A percentile compares a stretch with the other conserved stretches of the same genome.
Conservation (phyloP, 2,113 vertebrate genomes). For the Glaucidium brasilianum region DNA sequence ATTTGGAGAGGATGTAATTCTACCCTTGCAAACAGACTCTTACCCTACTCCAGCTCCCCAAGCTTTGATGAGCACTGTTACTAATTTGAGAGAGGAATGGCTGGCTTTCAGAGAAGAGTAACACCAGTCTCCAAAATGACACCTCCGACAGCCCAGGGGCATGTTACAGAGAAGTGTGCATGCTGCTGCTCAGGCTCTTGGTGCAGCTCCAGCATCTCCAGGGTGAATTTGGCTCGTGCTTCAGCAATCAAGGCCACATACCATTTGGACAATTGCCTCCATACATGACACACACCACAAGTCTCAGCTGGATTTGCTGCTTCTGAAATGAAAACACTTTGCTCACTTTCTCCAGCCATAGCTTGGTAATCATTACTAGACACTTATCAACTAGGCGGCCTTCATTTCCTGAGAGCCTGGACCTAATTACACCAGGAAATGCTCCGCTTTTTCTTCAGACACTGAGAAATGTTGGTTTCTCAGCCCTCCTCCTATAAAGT, state of each 20-base stretch:
- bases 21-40: background rate
- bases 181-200: background rate
- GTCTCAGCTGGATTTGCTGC: conserved; percentile 34
- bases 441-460: background rate
- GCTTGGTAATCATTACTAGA: conserved; percentile 45
- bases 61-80: background rate
- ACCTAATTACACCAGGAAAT: conserved; percentile 49
- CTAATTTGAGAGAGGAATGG: background rate
- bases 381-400: conserved; percentile 52
- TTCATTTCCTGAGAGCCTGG: conserved; percentile 65
- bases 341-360: background rate
- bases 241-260: background rate
- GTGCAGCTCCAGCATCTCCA: background rate
- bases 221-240: background rate
- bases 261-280: conserved; percentile 12
- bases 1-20: background rate
- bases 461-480: background rate
- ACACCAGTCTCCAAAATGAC: background rate
- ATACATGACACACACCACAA: conserved; percentile 4
- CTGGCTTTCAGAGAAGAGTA: background rate
- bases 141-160: background rate
- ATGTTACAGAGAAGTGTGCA: accelerated
- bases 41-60: background rate
- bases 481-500: background rate
- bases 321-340: conserved; percentile 47